Evolutionary conservation across 2,113 vertebrate genomes (phyloP).

Genomic region (Melanotaenia duboulayi): DNA sequence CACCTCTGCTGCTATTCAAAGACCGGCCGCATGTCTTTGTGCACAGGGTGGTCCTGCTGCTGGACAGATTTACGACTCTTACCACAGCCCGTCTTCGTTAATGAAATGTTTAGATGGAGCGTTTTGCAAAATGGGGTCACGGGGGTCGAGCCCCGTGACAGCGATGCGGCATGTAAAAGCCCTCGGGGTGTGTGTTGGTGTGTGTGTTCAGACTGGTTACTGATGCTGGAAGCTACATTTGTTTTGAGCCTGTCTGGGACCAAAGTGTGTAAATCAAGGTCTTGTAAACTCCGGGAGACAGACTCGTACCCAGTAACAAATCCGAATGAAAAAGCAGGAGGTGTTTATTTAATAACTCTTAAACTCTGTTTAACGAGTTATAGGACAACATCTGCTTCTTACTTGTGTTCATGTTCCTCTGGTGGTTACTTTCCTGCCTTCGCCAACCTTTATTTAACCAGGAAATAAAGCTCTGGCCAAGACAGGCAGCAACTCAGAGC

Average conservation of each 20-base stretch:
- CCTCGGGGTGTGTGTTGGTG: conserved; percentile 36
- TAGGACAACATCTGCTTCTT: conserved; percentile 41
- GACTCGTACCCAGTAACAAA: conserved; percentile 21
- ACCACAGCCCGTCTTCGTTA: conserved; percentile 61
- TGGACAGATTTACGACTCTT: conserved; percentile 71
- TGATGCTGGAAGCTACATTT: conserved; percentile 27
- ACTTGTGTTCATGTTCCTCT: conserved; percentile 18
- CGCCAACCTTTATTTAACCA: conserved; percentile 1
- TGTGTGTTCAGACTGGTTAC: conserved; percentile 27
- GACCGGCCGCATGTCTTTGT: conserved; percentile 23
- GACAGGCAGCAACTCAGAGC: too few species aligned
- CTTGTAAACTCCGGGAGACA: conserved; percentile 55
- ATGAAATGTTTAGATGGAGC: conserved; percentile 79
- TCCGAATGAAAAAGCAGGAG: conserved; percentile 52
- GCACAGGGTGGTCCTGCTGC: conserved; percentile 68
- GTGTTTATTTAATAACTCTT: conserved; percentile 74
- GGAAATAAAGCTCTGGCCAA: too few species aligned
- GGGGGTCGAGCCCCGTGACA: conserved; percentile 60
- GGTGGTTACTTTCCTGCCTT: conserved; percentile 28
- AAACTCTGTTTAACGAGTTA: conserved; percentile 44
- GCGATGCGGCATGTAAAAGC: conserved; percentile 53
- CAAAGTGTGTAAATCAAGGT: conserved; percentile 21
- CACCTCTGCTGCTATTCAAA: conserved; percentile 54
- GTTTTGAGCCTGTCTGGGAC: conserved; percentile 20
- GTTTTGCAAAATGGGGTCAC: conserved; percentile 74